Conservation (phyloP, 2,888 invertebrate species). For the Petrophora chlorosata region DNA sequence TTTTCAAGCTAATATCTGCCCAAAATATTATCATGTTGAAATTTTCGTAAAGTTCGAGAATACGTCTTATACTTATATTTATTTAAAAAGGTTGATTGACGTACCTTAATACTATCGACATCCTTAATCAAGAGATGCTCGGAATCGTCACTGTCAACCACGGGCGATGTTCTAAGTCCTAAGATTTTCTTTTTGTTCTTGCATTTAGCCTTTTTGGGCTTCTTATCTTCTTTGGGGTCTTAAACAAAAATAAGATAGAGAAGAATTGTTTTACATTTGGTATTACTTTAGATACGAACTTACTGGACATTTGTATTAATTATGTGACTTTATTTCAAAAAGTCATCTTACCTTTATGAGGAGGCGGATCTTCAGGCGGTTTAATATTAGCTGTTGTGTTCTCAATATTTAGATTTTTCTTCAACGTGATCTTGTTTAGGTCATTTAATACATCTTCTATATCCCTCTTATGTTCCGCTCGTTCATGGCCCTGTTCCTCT, state of each 20-base stretch:
- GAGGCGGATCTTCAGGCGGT: constrained; percentile 64
- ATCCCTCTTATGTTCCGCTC: constrained; percentile 63
- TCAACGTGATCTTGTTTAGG: constrained; percentile 74
- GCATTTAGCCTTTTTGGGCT: constrained; percentile 63
- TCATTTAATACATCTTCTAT: constrained; percentile 77
- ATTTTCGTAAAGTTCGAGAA: too few species aligned
- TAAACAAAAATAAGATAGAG: constrained; percentile 17
- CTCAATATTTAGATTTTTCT: constrained; percentile 73
- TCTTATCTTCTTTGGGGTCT: constrained; percentile 65
- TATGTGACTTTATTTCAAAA: neutral
- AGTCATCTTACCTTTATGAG: constrained; percentile 54
- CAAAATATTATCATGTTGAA: too few species aligned
- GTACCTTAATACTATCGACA: constrained; percentile 74
- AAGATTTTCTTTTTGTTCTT: constrained; percentile 59
- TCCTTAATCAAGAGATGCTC: constrained; percentile 70
- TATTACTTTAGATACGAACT: too few species aligned
- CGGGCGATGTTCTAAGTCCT: constrained; percentile 43
- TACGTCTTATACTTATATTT: too few species aligned
- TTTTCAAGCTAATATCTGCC: too few species aligned
- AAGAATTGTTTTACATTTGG: too few species aligned
- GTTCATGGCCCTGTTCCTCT: constrained; percentile 69
- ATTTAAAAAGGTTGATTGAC: neutral
- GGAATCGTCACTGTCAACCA: constrained; percentile 69
- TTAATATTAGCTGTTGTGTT: constrained; percentile 78
- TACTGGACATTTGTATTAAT: too few species aligned